Evolutionary conservation across 2,888 invertebrate species (phyloP).

Genomic region (Eustalomyia histrio): DNA sequence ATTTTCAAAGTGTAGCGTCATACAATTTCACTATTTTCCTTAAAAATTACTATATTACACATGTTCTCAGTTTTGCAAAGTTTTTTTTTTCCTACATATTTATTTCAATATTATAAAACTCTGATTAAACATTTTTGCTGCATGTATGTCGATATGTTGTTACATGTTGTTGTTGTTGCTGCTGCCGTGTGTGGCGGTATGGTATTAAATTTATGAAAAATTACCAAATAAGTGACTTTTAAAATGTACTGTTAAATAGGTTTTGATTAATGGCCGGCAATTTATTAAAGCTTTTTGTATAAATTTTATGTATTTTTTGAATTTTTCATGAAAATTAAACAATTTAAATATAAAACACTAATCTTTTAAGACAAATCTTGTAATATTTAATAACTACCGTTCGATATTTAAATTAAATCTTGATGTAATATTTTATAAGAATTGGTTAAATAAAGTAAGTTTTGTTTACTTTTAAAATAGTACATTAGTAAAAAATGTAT

Average conservation of each 20-base stretch:
- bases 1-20: too few species aligned
- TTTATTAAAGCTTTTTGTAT: slow-evolving; percentile 59
- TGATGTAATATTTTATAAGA: neutral
- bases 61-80: neutral
- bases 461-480: too few species aligned
- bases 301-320: neutral
- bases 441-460: too few species aligned
- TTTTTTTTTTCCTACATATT: neutral
- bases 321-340: slow-evolving; percentile 1
- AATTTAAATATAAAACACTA: neutral
- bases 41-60: too few species aligned
- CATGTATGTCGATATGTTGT: neutral
- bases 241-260: slow-evolving; percentile 54
- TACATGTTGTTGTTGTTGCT: neutral
- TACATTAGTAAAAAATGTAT: too few species aligned
- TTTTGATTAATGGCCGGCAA: slow-evolving; percentile 59
- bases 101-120: neutral
- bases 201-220: slow-evolving; percentile 60
- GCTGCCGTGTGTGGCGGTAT: slow-evolving; percentile 5
- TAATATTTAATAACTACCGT: slow-evolving; percentile 46
- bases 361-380: slow-evolving; percentile 39
- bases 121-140: neutral
- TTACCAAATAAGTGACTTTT: slow-evolving; percentile 55
- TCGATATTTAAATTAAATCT: slow-evolving; percentile 34
- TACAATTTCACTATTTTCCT: too few species aligned